Conservation (phyloP, 2,888 invertebrate species). For the Calephelis perditalis region DNA sequence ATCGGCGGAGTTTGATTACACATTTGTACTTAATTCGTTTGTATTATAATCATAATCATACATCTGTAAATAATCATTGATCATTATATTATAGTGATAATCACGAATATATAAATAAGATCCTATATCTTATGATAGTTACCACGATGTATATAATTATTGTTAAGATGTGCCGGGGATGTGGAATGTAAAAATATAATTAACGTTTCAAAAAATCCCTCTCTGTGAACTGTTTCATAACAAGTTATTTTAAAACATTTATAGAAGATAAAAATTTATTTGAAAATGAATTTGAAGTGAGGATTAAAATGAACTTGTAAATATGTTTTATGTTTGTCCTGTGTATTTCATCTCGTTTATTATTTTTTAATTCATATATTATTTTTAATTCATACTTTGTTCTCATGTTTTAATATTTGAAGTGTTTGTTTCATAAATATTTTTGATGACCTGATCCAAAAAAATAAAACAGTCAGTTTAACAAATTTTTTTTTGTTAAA, state of each 20-base stretch:
- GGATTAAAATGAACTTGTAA: too few relatives aligned
- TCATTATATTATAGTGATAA: slow-evolving; percentile 10
- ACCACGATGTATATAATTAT: slow-evolving; percentile 27
- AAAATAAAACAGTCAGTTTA: too few relatives aligned
- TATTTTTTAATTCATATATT: too few relatives aligned
- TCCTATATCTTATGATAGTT: slow-evolving; percentile 22
- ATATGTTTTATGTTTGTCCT: too few relatives aligned
- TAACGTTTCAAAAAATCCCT: slow-evolving; percentile 5
- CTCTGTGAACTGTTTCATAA: not conserved
- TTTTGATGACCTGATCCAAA: too few relatives aligned
- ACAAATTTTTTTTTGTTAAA: too few relatives aligned
- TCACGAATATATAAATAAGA: not conserved
- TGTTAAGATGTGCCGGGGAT: slow-evolving; percentile 56
- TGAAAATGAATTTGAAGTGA: too few relatives aligned
- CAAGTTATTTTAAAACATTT: not conserved
- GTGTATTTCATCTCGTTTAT: too few relatives aligned
- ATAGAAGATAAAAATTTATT: too few relatives aligned
- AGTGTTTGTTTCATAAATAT: too few relatives aligned
- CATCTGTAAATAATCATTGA: slow-evolving; percentile 22
- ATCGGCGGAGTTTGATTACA: not conserved
- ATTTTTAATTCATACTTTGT: too few relatives aligned
- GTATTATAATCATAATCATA: slow-evolving; percentile 11
- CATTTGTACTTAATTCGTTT: slow-evolving; percentile 4
- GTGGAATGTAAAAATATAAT: slow-evolving; percentile 52
- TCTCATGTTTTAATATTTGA: too few relatives aligned